Conservation (phyloP, 2,797 vertebrate genomes). For the Sebastes ruberrimus region DNA sequence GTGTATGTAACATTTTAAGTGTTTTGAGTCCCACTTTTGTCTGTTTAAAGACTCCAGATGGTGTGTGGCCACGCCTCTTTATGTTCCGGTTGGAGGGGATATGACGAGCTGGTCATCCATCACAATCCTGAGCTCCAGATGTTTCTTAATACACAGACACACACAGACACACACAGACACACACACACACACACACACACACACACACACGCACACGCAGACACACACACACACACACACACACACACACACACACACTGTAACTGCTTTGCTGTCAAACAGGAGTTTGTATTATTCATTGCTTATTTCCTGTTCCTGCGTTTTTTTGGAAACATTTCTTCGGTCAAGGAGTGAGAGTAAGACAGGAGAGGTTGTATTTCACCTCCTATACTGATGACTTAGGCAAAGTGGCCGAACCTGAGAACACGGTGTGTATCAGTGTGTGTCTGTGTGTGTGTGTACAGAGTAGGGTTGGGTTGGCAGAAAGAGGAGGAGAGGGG, state of each 20-base stretch:
- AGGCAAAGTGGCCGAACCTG: slow-evolving; percentile 23
- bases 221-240: neutral
- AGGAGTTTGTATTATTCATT: neutral
- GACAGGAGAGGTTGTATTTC: slow-evolving; percentile 33
- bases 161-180: neutral
- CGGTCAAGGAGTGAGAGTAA: neutral
- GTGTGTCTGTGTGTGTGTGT: neutral
- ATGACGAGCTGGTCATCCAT: neutral
- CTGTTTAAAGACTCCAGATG: neutral
- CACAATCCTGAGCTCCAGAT: slow-evolving; percentile 14
- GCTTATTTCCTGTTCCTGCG: neutral
- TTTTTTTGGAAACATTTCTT: neutral
- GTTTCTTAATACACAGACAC: neutral
- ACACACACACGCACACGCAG: neutral
- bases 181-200: neutral
- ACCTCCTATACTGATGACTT: slow-evolving; percentile 31
- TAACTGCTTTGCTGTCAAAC: neutral
- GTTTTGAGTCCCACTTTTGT: neutral
- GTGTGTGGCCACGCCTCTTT: neutral
- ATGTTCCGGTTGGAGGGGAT: neutral
- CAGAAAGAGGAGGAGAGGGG: neutral
- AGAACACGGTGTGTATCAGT: slow-evolving; percentile 5
- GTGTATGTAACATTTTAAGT: neutral
- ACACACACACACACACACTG: neutral
- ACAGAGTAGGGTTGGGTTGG: neutral